A percentile compares a stretch with the other conserved stretches of the same genome.
These are phyloP conservation scores for Napeogenes inachia DNA, from an alignment of 2,888 invertebrate genomes.

Conservation along the genomic window DNA sequence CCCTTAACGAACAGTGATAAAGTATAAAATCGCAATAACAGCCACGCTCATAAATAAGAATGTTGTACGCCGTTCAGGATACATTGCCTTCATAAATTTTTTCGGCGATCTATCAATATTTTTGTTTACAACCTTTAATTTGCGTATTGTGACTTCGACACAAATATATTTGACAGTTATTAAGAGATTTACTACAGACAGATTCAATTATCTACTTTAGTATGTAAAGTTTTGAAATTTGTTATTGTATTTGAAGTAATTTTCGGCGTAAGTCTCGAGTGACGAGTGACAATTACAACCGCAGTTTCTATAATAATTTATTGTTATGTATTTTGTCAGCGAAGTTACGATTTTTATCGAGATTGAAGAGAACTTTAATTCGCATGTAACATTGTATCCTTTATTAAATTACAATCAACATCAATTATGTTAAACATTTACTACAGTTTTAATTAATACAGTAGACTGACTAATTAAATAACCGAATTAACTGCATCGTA, in stretches of 20 bases:
- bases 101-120: constrained; percentile 26
- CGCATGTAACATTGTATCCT: too few species aligned
- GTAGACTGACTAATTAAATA: constrained; percentile 1
- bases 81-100: constrained; percentile 24
- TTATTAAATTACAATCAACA: not conserved
- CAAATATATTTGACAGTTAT: constrained; percentile 10
- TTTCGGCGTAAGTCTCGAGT: too few species aligned
- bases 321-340: too few species aligned
- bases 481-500: not conserved
- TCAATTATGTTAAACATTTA: not conserved
- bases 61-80: constrained; percentile 16
- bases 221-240: not conserved
- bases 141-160: constrained; percentile 16
- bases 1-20: constrained; percentile 12
- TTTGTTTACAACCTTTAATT: constrained; percentile 12
- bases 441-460: not conserved
- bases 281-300: too few species aligned
- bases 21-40: constrained; percentile 7
- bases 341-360: not conserved
- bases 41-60: not conserved
- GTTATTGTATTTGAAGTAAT: not conserved
- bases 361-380: too few species aligned
- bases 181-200: constrained; percentile 4
- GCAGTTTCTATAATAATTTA: too few species aligned
- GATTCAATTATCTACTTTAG: not conserved